phyloP scores from a whole-genome alignment of 2,888 invertebrate species.

The Polietes domitor region DNA sequence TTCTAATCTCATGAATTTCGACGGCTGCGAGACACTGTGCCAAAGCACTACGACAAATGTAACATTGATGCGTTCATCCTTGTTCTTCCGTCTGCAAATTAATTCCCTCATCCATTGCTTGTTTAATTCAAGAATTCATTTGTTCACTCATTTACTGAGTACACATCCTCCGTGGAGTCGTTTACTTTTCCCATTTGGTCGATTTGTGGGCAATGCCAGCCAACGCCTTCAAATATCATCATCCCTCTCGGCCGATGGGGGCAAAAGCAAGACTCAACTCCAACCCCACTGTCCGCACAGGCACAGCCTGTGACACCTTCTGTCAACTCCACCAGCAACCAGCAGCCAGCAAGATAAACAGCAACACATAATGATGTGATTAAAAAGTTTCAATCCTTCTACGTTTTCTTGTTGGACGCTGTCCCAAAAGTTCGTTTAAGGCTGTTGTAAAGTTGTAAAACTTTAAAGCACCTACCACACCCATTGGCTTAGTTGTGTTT shows the following conservation, averaged over 20 bases:
- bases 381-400: constrained; percentile 34
- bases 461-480: neutral
- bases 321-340: neutral
- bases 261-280: neutral
- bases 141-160: neutral
- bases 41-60: too few relatives aligned
- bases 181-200: neutral
- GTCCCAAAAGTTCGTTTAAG: constrained; percentile 16
- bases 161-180: neutral
- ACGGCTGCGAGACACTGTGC: too few relatives aligned
- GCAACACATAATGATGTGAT: constrained; percentile 29
- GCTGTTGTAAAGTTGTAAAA: neutral
- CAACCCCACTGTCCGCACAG: neutral
- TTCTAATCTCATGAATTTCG: too few relatives aligned
- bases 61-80: too few relatives aligned
- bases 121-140: neutral
- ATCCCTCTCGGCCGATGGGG: neutral
- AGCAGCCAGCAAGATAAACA: neutral
- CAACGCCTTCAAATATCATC: neutral
- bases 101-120: too few relatives aligned
- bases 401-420: neutral
- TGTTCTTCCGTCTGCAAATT: too few relatives aligned
- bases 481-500: too few relatives aligned
- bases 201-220: neutral
- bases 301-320: neutral